Base-by-base conservation (phyloP, 2,797 vertebrate genomes). In the Syncerus caffer region DNA sequence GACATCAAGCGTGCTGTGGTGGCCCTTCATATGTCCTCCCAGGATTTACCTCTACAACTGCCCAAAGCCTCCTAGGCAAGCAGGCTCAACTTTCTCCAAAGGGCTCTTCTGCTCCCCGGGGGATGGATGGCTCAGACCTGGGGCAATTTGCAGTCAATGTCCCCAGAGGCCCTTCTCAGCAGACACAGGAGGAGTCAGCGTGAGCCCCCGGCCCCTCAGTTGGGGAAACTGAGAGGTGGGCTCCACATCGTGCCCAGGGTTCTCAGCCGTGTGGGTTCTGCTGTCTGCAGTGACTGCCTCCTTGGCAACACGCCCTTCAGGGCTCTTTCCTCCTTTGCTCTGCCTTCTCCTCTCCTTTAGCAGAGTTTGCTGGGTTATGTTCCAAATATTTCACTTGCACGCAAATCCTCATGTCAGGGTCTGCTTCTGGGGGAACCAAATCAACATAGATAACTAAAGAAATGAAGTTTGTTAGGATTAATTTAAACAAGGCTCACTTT, bases 371-470 rank as follows among this genome's bases (percentile, higher is more conserved):
- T 47, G 50, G 53, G n/a, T 84, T 31, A 6, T 55, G 23, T 76
- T 85, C 53, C 82, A 95, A 88, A 60, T 25, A 89, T 23, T 83
- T 51, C 47, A 85, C 29, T 34, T 80, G 60, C 15, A 31, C 53
- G 89, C 53, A 94, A 57, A 53, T 86, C 47, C 62, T 89, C 85
- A 71, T 51, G 42, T 85, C n/a, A 76, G 78, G 16, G 34, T 86
- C 89, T 96, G 89, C 57, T 95, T 95, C 79, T 89, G 53, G 53
- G 58, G 51, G 34, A 97, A 83, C 25, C 62, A 90, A 82, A 89
- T 85, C 58, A 74, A 91, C 89, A 93, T 17, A 74, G 51, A 76
- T 23, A 76, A 76, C 16, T 89, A 76, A 67, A 55, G 53, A n/a
- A 7, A 67, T 87, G 76, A 71, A 95, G n/a, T 89, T 78, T 84